Evolutionary conservation across 2,113 vertebrate genomes (phyloP), one percentile per base, ranked within the genome.

Genomic region (Anarhynchus alexandrinus): DNA sequence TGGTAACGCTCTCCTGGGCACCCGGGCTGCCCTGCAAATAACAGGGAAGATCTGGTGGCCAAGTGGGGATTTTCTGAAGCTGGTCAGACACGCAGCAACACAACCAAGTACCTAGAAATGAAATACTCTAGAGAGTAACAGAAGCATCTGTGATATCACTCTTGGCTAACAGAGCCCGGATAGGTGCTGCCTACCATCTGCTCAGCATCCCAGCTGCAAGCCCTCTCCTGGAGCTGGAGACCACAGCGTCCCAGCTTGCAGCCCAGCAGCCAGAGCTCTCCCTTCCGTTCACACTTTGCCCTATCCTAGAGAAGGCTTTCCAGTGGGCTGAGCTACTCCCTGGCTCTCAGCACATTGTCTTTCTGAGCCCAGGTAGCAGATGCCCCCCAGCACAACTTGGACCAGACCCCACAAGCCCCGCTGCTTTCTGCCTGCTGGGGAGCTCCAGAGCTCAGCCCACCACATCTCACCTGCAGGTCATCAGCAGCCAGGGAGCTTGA

Each of bases 311-410:
- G 26, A 40, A 64, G n/a, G 10, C 17, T 85, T 57, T 61, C 11
- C 21, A 27, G 18, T 2, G 22, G 34, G 21, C 61, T 69, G 36
- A n/a, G 54, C 36, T 57, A 14, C 40, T 61, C 30, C 27, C 40
- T 40, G 45, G 23, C 58, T 64, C 54, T 52, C 2, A 1, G 36
- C 1, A 11, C 0, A 0, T 9, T 22, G 58, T 36, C 19, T 10
- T 34, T 7, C 38, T 26, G 16, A 32, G 10, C 10, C 5, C 23
- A 11, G 32, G 25, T 12, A 30, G 32, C 0, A 3, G 9, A 8
- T 15, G 7, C 4, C 15, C 19, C 32, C 19, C 40, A 70, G 30
- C 51, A 51, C 3, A 5, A 4, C 27, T 14, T 12, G 19, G 64
- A 15, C 34, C 42, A 9, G 15, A 32, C 21, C 11, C 34, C 40